Percentiles rank a stretch among this genome's conserved stretches.
These are phyloP conservation scores for Drosophila engyochracea DNA, from an alignment of 2,888 invertebrate species.

Conservation along the genomic window DNA sequence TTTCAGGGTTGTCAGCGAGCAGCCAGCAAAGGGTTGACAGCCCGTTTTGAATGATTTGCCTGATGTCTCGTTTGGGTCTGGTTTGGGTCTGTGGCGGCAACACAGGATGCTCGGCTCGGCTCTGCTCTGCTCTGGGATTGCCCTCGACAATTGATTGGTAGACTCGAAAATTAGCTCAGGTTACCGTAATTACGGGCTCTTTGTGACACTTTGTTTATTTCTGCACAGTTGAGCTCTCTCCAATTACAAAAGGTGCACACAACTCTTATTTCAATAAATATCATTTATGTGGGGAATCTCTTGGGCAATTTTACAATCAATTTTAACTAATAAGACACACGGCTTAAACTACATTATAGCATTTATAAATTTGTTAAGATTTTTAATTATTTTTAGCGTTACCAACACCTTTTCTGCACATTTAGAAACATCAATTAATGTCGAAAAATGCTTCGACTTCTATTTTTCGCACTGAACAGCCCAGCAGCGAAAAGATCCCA, in stretches of 20 bases:
- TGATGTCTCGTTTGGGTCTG: not conserved
- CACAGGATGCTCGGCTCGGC: constrained; percentile 53
- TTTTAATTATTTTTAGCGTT: too few relatives aligned
- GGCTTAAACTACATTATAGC: too few relatives aligned
- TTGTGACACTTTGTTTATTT: constrained; percentile 55
- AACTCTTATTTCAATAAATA: not conserved
- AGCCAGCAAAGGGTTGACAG: constrained; percentile 59
- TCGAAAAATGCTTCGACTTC: not conserved
- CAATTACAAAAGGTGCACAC: constrained; percentile 41
- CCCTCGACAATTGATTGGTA: constrained; percentile 69
- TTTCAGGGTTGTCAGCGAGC: constrained; percentile 61
- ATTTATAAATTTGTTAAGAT: not conserved
- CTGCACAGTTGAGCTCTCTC: constrained; percentile 44
- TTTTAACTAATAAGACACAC: not conserved
- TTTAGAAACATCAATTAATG: too few relatives aligned
- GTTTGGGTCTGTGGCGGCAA: constrained; percentile 12
- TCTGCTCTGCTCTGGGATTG: not conserved
- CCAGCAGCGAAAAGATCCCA: fast-evolving
- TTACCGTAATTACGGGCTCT: constrained; percentile 70
- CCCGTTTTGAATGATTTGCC: constrained; percentile 19
- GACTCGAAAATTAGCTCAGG: constrained; percentile 76
- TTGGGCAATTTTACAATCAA: not conserved
- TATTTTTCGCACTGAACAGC: not conserved
- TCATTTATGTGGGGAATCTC: not conserved
- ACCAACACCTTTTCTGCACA: too few relatives aligned